phyloP scores from a whole-genome alignment of 2,113 vertebrate species.

The Hippocampus barbouri region DNA sequence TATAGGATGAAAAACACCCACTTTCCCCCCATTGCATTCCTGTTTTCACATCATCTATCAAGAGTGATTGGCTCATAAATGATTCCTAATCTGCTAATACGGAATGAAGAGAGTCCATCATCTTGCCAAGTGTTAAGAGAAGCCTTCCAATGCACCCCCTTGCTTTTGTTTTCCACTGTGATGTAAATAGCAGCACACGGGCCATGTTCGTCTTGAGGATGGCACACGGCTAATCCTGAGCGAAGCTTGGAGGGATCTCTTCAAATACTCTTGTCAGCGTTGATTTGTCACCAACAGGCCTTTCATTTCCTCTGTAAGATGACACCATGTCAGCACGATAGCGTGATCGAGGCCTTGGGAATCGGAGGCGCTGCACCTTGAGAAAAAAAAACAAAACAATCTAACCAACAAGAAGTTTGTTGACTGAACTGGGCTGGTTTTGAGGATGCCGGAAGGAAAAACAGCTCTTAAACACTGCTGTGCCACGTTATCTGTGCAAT shows the following conservation, averaged over 20 bases:
- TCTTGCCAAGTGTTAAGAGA: slow-evolving; percentile 54
- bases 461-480: slow-evolving; percentile 35
- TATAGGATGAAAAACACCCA: slow-evolving; percentile 32
- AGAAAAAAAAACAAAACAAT: slow-evolving; percentile 50
- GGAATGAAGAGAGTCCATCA: slow-evolving; percentile 63
- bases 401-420: slow-evolving; percentile 36
- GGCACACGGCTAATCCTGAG: slow-evolving; percentile 66
- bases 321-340: slow-evolving; percentile 58
- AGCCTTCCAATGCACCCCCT: slow-evolving; percentile 31
- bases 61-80: slow-evolving; percentile 61
- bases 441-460: slow-evolving; percentile 37
- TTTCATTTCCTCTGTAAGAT: slow-evolving; percentile 70
- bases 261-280: slow-evolving; percentile 63
- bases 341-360: slow-evolving; percentile 53
- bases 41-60: slow-evolving; percentile 39
- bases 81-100: slow-evolving; percentile 70
- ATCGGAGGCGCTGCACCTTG: slow-evolving; percentile 47
- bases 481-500: slow-evolving; percentile 57
- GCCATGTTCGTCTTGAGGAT: slow-evolving; percentile 61
- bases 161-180: slow-evolving; percentile 60
- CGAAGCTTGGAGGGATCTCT: slow-evolving; percentile 68
- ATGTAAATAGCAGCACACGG: slow-evolving; percentile 70
- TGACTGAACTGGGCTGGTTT: slow-evolving; percentile 52
- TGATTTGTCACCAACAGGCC: slow-evolving; percentile 70
- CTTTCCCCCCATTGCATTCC: slow-evolving; percentile 26